Percentiles rank a stretch among this genome's conserved stretches.
phyloP scores from a whole-genome alignment of 2,888 invertebrate genomes.

The Kryphioiulus occultus region DNA sequence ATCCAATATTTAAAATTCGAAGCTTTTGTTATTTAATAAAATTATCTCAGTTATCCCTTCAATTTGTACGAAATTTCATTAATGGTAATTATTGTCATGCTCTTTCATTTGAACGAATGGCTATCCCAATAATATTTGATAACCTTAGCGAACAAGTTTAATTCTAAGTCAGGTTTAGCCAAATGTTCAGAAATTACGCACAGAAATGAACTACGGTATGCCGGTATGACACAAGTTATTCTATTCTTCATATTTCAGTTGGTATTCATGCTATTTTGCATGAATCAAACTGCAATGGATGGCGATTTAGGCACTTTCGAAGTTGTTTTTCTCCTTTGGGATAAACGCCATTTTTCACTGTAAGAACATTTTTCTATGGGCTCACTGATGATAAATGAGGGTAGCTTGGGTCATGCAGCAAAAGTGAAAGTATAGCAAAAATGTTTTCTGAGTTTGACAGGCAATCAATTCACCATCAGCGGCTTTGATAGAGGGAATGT shows the following conservation, averaged over 20 bases:
- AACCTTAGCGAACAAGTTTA: too few species aligned
- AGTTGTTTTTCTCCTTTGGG: background rate
- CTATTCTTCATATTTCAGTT: background rate
- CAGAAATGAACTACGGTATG: too few species aligned
- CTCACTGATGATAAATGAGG: slow-evolving; percentile 37
- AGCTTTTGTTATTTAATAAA: too few species aligned
- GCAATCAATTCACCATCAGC: slow-evolving; percentile 48
- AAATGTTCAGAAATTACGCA: too few species aligned
- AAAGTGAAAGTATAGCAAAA: slow-evolving; percentile 41
- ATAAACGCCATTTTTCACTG: slow-evolving; percentile 37
- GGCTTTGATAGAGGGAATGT: slow-evolving; percentile 40
- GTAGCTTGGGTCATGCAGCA: slow-evolving; percentile 39
- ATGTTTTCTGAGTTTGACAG: slow-evolving; percentile 45
- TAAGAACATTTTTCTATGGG: background rate
- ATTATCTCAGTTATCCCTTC: too few species aligned
- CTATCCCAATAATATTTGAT: too few species aligned
- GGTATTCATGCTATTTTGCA: background rate
- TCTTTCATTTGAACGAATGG: too few species aligned
- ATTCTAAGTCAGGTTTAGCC: too few species aligned
- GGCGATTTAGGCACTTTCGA: background rate
- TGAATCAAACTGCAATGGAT: background rate
- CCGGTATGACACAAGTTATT: too few species aligned
- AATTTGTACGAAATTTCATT: too few species aligned
- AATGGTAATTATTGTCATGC: too few species aligned
- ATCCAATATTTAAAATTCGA: too few species aligned